Base-by-base conservation (phyloP, 2,888 invertebrate genomes). In the Leptarthrus brevirostris region DNA sequence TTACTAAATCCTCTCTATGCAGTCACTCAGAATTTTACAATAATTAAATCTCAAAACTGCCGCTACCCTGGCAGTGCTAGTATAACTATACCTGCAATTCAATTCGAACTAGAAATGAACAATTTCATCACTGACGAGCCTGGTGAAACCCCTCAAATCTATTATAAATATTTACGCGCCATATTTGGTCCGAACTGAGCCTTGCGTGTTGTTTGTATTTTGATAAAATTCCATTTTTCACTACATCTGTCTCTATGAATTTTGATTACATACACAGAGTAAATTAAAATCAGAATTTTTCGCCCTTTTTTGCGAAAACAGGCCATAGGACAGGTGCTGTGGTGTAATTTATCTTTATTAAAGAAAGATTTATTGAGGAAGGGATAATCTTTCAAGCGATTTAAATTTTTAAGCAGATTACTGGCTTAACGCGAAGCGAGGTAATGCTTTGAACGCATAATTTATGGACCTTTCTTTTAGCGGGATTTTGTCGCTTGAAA, bases 371-470 rank as follows among this genome's bases (percentile, higher is more conserved):
- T 74, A 74, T 74, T 71, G 71, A 18, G 54, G 52, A 53, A 64
- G 44, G 66, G 73, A 73, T 66, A 66, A 73, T 64, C 54, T 66
- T 73, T 53, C 53, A 66, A 66, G 66, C 54, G 64, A 73, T 73
- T 73, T 66, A 73, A 73, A 73, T 73, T 73, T 73, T 73, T 73
- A 73, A 73, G 73, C 66, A 73, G 73, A 73, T 73, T 73, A 73
- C 47, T 44, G 58, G 52, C 40, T 73, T 66, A 73, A 66, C 16
- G 52, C 53, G 52, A 30, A 22, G 22, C 52, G 36, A 34, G 34
- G 20, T 66, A 47, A 47, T 34, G 16, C 18, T 47, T 24, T 34
- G 47, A n/a, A 47, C 18, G 66, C 30, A 61, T 61, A 40, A 61
- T 61, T 61, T 61, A 61, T 61, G 20, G 22, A 61, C 61, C 36